phyloP scores from a whole-genome alignment of 2,888 invertebrate genomes.

The Osmoderma eremita region DNA sequence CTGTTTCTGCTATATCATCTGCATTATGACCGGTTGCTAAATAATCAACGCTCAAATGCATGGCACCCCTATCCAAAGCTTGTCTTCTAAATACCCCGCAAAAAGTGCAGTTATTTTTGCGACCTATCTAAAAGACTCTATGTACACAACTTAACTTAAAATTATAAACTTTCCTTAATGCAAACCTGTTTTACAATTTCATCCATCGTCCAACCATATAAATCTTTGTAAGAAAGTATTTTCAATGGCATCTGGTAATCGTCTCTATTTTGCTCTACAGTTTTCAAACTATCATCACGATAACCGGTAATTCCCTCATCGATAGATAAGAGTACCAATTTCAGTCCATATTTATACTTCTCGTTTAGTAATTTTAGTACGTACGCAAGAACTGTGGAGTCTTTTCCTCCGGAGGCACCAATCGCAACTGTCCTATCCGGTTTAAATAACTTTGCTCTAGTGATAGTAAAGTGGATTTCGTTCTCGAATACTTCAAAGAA shows the following conservation, averaged over 20 bases:
- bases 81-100: slow-evolving; percentile 96
- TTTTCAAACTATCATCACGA: slow-evolving; percentile 95
- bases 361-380: slow-evolving; percentile 91
- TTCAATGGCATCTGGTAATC: slow-evolving; percentile 94
- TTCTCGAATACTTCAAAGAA: slow-evolving; percentile 94
- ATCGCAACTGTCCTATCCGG: slow-evolving; percentile 89
- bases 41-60: slow-evolving; percentile 86
- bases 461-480: slow-evolving; percentile 93
- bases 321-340: slow-evolving; percentile 91
- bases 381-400: slow-evolving; percentile 97
- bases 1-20: slow-evolving; percentile 98
- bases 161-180: no score
- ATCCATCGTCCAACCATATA: slow-evolving; percentile 99
- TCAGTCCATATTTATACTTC: slow-evolving; percentile 87
- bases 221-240: slow-evolving; percentile 94
- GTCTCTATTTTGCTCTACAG: slow-evolving; percentile 92
- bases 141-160: background rate
- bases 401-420: slow-evolving; percentile 94
- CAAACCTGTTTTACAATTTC: slow-evolving; percentile 85
- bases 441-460: slow-evolving; percentile 81
- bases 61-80: slow-evolving; percentile 95
- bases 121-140: slow-evolving; percentile 68
- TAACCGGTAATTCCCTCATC: slow-evolving; percentile 98
- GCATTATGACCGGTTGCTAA: slow-evolving; percentile 98
- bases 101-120: slow-evolving; percentile 97